A percentile compares a stretch with the other conserved stretches of the same genome.
Conservation (phyloP, 2,113 vertebrate species). For the Tapirus terrestris region DNA sequence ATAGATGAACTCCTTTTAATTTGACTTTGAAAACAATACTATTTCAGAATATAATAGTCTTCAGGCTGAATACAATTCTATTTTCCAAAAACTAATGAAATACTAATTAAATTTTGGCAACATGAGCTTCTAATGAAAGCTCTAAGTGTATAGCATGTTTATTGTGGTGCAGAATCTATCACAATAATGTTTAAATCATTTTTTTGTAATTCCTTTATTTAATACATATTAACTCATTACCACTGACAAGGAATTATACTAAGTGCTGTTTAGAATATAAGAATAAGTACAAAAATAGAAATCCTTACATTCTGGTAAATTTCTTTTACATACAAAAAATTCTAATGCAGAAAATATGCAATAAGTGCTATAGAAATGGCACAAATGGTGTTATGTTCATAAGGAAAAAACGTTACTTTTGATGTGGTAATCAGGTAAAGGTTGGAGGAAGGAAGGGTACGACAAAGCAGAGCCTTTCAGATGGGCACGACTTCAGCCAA, state of each 20-base stretch:
- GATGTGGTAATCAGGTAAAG: not conserved
- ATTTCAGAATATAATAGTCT: conserved; percentile 13
- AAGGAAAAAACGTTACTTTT: not conserved
- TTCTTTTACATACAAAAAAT: conserved; percentile 40
- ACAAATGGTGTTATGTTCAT: not conserved
- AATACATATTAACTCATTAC: conserved; percentile 49
- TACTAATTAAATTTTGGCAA: conserved; percentile 36
- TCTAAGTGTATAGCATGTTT: not conserved
- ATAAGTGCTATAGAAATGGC: not conserved
- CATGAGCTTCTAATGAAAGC: not conserved
- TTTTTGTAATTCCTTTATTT: conserved; percentile 33
- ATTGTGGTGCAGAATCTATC: conserved; percentile 29
- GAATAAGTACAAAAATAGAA: not conserved
- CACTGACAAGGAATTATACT: conserved; percentile 23
- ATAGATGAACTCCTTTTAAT: conserved; percentile 22
- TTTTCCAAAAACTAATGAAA: conserved; percentile 52
- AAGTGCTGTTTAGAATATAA: conserved; percentile 17
- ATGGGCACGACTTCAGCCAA: not conserved
- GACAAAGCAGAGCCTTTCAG: not conserved
- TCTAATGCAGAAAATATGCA: not conserved
- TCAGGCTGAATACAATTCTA: conserved; percentile 14
- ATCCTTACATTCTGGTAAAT: not conserved
- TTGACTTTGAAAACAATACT: conserved; percentile 48
- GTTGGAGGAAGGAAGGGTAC: not conserved
- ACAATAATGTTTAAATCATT: not conserved